Evolutionary conservation across 2,797 vertebrate species (phyloP).

Genomic region (Tiaroga cobitis): DNA sequence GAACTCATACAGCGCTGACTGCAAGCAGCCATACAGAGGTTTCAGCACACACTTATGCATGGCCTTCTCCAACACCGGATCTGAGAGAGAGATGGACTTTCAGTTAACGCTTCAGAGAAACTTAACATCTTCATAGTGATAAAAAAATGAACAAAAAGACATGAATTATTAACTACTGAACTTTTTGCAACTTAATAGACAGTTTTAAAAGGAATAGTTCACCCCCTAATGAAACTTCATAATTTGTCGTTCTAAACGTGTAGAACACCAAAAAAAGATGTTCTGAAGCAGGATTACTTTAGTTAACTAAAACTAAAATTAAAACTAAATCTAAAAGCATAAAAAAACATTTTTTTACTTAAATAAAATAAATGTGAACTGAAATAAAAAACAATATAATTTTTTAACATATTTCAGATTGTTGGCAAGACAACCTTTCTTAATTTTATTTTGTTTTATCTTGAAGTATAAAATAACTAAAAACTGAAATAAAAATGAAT

Average conservation of each 20-base stretch:
- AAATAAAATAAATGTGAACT: neutral
- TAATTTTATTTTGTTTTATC: neutral
- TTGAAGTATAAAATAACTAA: neutral
- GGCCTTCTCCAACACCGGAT: constrained; percentile 89
- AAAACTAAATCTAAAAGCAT: neutral
- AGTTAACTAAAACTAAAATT: neutral
- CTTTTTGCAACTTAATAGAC: neutral
- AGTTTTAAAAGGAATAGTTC: neutral
- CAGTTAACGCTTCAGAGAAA: neutral
- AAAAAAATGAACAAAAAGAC: neutral
- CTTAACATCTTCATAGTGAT: neutral
- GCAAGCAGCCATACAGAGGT: constrained; percentile 84
- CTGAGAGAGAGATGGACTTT: constrained; percentile 66
- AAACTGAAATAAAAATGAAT: neutral
- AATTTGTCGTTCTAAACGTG: neutral
- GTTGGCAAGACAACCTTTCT: no score
- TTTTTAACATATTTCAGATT: no score
- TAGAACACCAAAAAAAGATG: neutral
- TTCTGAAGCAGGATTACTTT: neutral
- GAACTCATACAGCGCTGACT: constrained; percentile 83
- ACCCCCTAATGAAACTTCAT: neutral
- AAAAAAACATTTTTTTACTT: neutral
- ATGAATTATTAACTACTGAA: neutral
- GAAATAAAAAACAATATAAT: neutral
- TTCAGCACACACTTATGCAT: constrained; percentile 95